phyloP scores from a whole-genome alignment of 2,113 vertebrate species.

The Lucifuga dentata region DNA sequence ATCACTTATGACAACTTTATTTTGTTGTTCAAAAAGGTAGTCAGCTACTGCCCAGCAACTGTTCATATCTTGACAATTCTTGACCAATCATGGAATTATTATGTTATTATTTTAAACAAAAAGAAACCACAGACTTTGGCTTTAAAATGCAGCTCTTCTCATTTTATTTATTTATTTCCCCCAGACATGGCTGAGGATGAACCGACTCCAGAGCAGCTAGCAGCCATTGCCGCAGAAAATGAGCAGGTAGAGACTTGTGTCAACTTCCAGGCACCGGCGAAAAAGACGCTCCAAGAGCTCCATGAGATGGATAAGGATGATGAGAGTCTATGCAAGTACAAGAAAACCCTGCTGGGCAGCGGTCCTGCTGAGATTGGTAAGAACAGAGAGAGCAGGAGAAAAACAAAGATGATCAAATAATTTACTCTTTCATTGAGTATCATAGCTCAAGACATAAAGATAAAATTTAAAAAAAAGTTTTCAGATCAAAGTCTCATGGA shows the following conservation, averaged over 20 bases:
- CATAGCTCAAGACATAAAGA: too few relatives aligned
- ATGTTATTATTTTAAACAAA: too few relatives aligned
- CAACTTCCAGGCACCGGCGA: conserved; percentile 91
- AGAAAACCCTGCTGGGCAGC: conserved; percentile 88
- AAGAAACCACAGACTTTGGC: too few relatives aligned
- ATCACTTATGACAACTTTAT: too few relatives aligned
- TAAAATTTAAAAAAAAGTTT: too few relatives aligned
- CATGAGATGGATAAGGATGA: conserved; percentile 94
- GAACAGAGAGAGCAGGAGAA: neutral
- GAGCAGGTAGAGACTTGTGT: conserved; percentile 88
- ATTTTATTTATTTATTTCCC: neutral
- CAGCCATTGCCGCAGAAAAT: conserved; percentile 92
- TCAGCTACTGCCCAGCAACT: too few relatives aligned
- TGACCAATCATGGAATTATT: too few relatives aligned
- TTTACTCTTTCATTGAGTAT: neutral
- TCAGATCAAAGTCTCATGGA: too few relatives aligned
- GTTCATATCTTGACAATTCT: too few relatives aligned
- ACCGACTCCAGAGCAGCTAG: conserved; percentile 91
- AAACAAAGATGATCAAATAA: neutral
- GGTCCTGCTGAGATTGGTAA: conserved; percentile 79
- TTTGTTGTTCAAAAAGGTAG: too few relatives aligned
- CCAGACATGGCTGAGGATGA: conserved; percentile 93
- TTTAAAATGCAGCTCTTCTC: too few relatives aligned
- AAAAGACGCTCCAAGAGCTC: conserved; percentile 93
- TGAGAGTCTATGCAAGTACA: conserved; percentile 95